Evolutionary conservation across 2,113 vertebrate genomes (phyloP).

Genomic region (Eublepharis macularius): DNA sequence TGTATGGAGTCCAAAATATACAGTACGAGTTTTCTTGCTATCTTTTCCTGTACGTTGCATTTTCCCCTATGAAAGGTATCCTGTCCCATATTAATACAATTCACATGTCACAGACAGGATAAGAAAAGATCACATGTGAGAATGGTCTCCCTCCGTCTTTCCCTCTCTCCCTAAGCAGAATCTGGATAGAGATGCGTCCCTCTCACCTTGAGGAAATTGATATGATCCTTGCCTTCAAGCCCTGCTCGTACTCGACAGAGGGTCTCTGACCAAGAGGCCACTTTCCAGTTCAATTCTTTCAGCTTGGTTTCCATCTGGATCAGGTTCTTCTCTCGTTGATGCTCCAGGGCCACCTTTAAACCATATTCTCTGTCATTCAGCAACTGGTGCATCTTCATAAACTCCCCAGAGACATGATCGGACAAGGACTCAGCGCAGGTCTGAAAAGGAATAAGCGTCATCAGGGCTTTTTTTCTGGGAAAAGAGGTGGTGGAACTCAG

Average conservation of each 20-base stretch:
- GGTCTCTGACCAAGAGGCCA: slow-evolving; percentile 15
- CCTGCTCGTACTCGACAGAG: not conserved
- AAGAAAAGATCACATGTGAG: not conserved
- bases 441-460: not conserved
- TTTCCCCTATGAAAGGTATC: too few relatives aligned
- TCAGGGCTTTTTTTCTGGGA: too few relatives aligned
- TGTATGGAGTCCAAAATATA: too few relatives aligned
- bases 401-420: slow-evolving; percentile 25
- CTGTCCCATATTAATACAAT: too few relatives aligned
- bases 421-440: slow-evolving; percentile 16
- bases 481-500: too few relatives aligned
- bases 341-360: slow-evolving; percentile 16
- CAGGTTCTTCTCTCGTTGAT: slow-evolving; percentile 19
- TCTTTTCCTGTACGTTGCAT: too few relatives aligned
- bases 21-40: too few relatives aligned
- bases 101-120: too few relatives aligned
- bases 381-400: slow-evolving; percentile 26
- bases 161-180: not conserved
- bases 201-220: slow-evolving; percentile 25
- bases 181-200: not conserved
- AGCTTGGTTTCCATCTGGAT: slow-evolving; percentile 24
- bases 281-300: slow-evolving; percentile 19
- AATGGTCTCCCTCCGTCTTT: not conserved
- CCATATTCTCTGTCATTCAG: slow-evolving; percentile 4
- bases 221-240: slow-evolving; percentile 20